These are phyloP conservation scores for Acanthococcus lagerstroemiae DNA, from an alignment of 2,888 invertebrate genomes.

Conservation along the genomic window DNA sequence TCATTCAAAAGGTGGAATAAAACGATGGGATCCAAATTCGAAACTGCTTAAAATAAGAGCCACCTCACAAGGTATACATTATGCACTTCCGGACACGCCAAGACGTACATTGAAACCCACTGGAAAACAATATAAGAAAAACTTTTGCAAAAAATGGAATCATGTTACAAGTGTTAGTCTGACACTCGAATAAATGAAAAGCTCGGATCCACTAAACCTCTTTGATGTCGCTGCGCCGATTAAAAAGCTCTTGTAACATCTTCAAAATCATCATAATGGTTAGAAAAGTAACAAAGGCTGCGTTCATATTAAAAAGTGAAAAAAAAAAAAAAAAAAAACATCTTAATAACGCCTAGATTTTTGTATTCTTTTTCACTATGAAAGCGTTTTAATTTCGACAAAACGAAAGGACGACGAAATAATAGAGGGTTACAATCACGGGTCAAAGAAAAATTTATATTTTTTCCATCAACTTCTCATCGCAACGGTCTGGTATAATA, in stretches of 20 bases:
- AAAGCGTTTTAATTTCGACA: slow-evolving; percentile 22
- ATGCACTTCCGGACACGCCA: no score
- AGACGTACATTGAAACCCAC: no score
- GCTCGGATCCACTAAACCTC: slow-evolving; percentile 13
- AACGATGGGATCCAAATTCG: no score
- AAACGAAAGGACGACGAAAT: slow-evolving; percentile 2
- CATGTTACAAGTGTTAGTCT: slow-evolving; percentile 10
- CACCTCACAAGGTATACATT: no score
- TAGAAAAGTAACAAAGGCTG: slow-evolving; percentile 23
- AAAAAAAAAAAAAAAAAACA: not conserved
- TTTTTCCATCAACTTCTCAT: slow-evolving; percentile 4
- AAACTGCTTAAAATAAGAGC: no score
- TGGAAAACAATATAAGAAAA: not conserved
- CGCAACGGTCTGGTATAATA: not conserved
- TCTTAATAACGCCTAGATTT: slow-evolving; percentile 25
- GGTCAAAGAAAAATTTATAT: slow-evolving; percentile 6
- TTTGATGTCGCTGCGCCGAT: slow-evolving; percentile 18
- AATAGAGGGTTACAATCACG: not conserved
- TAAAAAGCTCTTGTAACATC: slow-evolving; percentile 21
- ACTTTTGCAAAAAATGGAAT: slow-evolving; percentile 9
- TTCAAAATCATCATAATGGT: slow-evolving; percentile 23
- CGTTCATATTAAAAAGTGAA: slow-evolving; percentile 4
- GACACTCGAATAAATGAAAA: slow-evolving; percentile 26
- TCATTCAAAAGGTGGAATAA: no score
- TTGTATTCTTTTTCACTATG: slow-evolving; percentile 7